These are phyloP conservation scores for Chondrosia reniformis DNA, from an alignment of 37 sponge, comb jelly and placozoan species.

Conservation along the genomic window DNA sequence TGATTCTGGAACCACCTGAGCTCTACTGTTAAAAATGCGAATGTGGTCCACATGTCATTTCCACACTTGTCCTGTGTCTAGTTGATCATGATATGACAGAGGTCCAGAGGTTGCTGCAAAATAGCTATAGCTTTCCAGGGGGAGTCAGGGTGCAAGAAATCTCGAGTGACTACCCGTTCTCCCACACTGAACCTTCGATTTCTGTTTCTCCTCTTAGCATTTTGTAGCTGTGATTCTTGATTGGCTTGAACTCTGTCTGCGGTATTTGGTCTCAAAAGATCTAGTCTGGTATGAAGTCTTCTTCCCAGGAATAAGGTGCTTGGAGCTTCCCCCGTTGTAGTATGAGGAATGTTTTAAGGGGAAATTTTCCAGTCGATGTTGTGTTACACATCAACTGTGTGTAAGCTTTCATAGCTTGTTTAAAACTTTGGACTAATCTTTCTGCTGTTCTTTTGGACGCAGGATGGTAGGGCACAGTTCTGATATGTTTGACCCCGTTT, in stretches of 20 bases:
- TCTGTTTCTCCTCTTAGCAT: neutral
- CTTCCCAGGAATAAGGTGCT: constrained; percentile 9
- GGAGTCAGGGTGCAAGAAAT: neutral
- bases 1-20: too few relatives aligned
- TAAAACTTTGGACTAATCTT: constrained; percentile 19
- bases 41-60: neutral
- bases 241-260: neutral
- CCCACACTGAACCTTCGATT: neutral
- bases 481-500: constrained; percentile 34
- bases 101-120: neutral
- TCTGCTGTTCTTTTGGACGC: constrained; percentile 10
- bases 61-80: neutral
- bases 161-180: neutral
- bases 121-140: neutral
- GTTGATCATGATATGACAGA: neutral
- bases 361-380: neutral
- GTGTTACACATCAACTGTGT: neutral
- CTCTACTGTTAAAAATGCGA: too few relatives aligned
- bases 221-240: neutral
- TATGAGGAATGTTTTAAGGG: constrained; percentile 25
- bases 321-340: constrained; percentile 24
- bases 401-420: constrained; percentile 3
- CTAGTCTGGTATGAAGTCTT: neutral
- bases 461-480: constrained; percentile 28
- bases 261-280: neutral